Evolutionary conservation across 1,140 invertebrate species (phyloP).

Genomic region (Cephus cinctus): DNA sequence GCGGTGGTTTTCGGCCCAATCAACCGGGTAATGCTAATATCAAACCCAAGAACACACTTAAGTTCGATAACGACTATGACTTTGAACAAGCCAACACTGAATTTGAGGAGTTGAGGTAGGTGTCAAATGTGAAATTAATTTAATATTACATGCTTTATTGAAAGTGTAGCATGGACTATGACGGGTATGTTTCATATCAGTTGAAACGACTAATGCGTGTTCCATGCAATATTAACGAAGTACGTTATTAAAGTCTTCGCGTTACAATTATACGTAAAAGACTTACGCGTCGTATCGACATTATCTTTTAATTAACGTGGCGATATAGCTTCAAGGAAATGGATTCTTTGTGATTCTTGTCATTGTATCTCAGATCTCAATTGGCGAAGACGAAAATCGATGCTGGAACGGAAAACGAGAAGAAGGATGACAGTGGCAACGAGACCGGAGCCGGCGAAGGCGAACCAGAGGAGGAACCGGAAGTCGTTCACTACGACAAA

Average conservation of each 20-base stretch:
- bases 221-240: conserved; percentile 37
- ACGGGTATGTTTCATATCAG: conserved; percentile 33
- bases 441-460: conserved; percentile 78
- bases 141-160: neutral
- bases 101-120: conserved; percentile 85
- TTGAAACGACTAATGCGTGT: conserved; percentile 39
- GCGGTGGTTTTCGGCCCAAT: conserved; percentile 39
- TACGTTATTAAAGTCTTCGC: conserved; percentile 31
- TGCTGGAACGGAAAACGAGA: conserved; percentile 67
- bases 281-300: conserved; percentile 40
- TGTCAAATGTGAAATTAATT: conserved; percentile 9
- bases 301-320: conserved; percentile 1
- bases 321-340: neutral
- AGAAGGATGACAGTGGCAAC: conserved; percentile 83
- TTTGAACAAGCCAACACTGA: conserved; percentile 97
- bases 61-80: conserved; percentile 96
- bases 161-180: conserved; percentile 30
- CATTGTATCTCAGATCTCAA: conserved; percentile 57
- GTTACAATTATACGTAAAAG: conserved; percentile 4
- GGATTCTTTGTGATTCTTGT: neutral
- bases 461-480: conserved; percentile 74
- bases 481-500: conserved; percentile 86
- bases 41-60: conserved; percentile 71
- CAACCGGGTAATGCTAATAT: conserved; percentile 37
- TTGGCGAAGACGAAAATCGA: conserved; percentile 82